Evolutionary conservation across 1,140 invertebrate species (phyloP), one percentile per base, ranked within the genome.

Genomic region (Euura saliciscinereae): DNA sequence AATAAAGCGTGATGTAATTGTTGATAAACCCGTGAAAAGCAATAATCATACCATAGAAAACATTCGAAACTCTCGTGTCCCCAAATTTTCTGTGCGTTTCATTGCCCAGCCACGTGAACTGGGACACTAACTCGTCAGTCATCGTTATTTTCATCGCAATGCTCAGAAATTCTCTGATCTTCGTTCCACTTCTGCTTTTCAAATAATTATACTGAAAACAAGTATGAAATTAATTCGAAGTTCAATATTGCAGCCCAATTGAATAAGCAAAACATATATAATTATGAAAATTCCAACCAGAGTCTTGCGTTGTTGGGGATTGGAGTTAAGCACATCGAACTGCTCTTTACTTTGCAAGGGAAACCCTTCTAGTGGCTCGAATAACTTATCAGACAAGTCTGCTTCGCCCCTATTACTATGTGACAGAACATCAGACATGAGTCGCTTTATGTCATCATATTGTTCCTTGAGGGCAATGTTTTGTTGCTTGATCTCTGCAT

Each of bases 141-240:
- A 70, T 70, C 1, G 45, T 43, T 42, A 45, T 43, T 4, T 70
- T 70, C 45, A 70, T 45, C 2, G 69, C 43, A 46, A 45, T 11
- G 69, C 45, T 70, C 1, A 70, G 45, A 6, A 70, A 70, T 70
- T 70, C 69, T 70, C 69, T 7, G 13, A 70, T 7, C 45, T 45
- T 70, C 1, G 69, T 45, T 46, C 69, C 69, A 45, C 69, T 45
- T 45, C 13, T 46, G 13, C 46, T 13, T 3, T 28, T 42, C 13
- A 70, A 46, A 70, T 70, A 45, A 51, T 45, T 51, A 42, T 70
- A 45, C 69, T 70, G 45, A 45, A 70, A 70, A 28, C 28, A 70
- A 64, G 4, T 74, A 72, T 64, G 65, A 73, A 76, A 74, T 79
- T 77, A 79, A 79, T 76, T 71, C 3, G 71, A 73, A 59, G 70